phyloP scores from a whole-genome alignment of 2,797 vertebrate species.

The Onychomys torridus region DNA sequence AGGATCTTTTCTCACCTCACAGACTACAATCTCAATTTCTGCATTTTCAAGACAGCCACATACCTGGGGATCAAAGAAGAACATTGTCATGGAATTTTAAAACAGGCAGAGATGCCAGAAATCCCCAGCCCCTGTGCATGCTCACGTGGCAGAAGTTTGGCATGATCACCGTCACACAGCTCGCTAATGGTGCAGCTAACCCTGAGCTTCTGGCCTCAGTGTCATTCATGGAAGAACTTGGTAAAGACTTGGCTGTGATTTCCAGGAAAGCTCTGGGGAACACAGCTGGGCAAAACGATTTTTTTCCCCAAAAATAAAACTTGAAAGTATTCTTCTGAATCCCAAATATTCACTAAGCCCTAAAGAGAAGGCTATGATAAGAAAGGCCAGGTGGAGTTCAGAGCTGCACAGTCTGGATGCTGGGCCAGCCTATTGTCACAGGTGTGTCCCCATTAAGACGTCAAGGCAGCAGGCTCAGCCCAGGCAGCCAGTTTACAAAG shows the following conservation, averaged over 20 bases:
- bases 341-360: neutral
- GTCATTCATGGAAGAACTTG: neutral
- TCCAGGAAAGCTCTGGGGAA: neutral
- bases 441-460: constrained; percentile 18
- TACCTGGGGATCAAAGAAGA: neutral
- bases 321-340: neutral
- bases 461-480: neutral
- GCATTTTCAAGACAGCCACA: neutral
- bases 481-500: constrained; percentile 48
- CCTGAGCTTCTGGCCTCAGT: neutral
- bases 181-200: neutral
- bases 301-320: neutral
- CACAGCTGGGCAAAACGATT: neutral
- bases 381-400: neutral
- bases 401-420: neutral
- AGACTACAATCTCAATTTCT: constrained; percentile 11
- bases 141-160: neutral
- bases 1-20: neutral
- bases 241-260: neutral
- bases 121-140: neutral
- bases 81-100: neutral
- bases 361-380: neutral
- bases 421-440: neutral
- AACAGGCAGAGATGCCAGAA: neutral
- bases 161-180: neutral